phyloP scores from a whole-genome alignment of 2,888 invertebrate genomes.

The Plebejus anna region DNA sequence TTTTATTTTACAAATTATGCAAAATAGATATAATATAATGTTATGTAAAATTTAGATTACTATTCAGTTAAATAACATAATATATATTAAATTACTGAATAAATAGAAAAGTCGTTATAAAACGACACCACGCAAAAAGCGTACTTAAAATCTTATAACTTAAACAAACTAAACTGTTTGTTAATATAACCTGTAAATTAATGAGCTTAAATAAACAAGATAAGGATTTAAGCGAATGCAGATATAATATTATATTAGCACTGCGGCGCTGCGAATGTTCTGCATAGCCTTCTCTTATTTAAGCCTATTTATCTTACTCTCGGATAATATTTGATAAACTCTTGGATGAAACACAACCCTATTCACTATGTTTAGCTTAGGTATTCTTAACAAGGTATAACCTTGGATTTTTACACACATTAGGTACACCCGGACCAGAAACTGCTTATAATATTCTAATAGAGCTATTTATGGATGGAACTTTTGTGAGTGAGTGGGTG shows the following conservation, averaged over 20 bases:
- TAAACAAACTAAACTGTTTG: too few species aligned
- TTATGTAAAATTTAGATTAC: not conserved
- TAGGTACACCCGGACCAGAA: not conserved
- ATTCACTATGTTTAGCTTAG: not conserved
- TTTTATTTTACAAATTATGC: too few species aligned
- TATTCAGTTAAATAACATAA: not conserved
- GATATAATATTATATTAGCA: not conserved
- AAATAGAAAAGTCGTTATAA: not conserved
- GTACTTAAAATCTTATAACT: not conserved
- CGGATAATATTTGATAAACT: conserved; percentile 9
- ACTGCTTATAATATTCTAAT: not conserved
- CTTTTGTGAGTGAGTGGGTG: not conserved
- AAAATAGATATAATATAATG: too few species aligned
- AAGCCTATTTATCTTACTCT: conserved; percentile 4
- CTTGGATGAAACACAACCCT: not conserved
- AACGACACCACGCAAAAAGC: not conserved
- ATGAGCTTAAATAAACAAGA: conserved; percentile 15
- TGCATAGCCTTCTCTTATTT: conserved; percentile 1
- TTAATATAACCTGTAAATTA: not conserved
- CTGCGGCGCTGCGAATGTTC: not conserved
- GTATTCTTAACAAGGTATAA: not conserved
- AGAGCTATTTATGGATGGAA: not conserved
- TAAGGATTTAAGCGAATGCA: not conserved
- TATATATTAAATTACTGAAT: not conserved
- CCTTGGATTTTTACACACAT: conserved; percentile 6